phyloP scores from a whole-genome alignment of 2,888 invertebrate genomes.

The Oasisia sp. region DNA sequence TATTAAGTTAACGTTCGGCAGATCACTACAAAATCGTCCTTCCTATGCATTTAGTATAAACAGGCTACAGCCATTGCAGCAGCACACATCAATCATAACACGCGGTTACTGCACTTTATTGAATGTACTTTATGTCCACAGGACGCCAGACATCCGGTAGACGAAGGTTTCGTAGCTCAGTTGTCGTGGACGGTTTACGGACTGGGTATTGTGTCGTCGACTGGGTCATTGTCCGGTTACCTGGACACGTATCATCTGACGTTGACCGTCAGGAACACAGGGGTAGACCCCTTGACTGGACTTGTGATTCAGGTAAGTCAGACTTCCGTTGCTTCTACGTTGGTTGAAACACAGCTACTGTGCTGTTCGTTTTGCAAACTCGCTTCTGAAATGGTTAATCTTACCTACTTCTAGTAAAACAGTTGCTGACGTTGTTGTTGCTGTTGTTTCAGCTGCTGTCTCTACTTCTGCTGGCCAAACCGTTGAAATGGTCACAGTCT shows the following conservation, averaged over 20 bases:
- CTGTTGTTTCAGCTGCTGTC: no score
- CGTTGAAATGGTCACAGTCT: background rate
- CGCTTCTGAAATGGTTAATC: background rate
- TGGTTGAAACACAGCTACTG: background rate
- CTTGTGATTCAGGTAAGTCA: conserved; percentile 32
- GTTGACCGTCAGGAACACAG: conserved; percentile 35
- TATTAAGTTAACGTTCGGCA: background rate
- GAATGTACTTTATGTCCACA: background rate
- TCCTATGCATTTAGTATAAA: background rate
- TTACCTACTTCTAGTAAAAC: background rate
- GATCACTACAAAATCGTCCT: background rate
- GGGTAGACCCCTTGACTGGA: conserved; percentile 32
- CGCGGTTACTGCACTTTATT: background rate
- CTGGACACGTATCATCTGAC: conserved; percentile 22
- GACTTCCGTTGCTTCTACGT: no score
- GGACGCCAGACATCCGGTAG: conserved; percentile 35
- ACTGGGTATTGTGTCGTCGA: conserved; percentile 29
- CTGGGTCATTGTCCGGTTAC: conserved; percentile 30
- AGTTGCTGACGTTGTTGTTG: no score
- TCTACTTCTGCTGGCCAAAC: no score
- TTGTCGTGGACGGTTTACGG: conserved; percentile 38
- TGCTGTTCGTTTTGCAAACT: background rate
- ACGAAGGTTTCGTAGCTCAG: conserved; percentile 27
- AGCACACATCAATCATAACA: background rate
- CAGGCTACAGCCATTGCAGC: background rate